A percentile compares a stretch with the other conserved stretches of the same genome.
Evolutionary conservation across 2,797 vertebrate genomes (phyloP).

Genomic region (Natrix natrix): DNA sequence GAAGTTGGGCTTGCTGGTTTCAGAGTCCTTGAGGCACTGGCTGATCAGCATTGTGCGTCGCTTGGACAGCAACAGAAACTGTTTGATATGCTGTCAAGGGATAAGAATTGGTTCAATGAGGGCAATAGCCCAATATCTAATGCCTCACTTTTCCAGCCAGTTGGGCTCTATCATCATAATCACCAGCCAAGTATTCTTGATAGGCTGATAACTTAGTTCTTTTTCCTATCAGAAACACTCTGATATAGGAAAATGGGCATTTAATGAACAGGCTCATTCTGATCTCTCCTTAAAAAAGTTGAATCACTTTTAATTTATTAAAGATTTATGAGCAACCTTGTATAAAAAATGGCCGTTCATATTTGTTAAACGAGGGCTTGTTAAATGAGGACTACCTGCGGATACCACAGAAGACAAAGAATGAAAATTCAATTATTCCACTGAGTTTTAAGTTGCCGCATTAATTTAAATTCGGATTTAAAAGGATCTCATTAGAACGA

Average conservation of each 20-base stretch:
- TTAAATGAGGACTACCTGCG: not conserved
- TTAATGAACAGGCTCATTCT: not conserved
- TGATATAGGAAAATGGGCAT: not conserved
- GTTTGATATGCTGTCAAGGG: constrained; percentile 85
- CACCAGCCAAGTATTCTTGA: not conserved
- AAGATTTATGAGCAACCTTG: not conserved
- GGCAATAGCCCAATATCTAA: not conserved
- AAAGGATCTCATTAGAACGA: not conserved
- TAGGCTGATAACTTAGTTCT: not conserved
- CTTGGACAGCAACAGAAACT: constrained; percentile 93
- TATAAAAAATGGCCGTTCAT: not conserved
- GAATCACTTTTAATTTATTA: not conserved
- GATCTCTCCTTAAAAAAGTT: not conserved
- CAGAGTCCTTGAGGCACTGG: constrained; percentile 95
- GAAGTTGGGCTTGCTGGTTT: constrained; percentile 94
- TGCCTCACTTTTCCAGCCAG: not conserved
- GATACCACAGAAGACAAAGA: not conserved
- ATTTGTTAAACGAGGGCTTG: not conserved
- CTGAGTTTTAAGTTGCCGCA: not conserved
- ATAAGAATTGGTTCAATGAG: not conserved
- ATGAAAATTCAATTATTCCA: not conserved
- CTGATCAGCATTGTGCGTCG: constrained; percentile 89
- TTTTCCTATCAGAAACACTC: not conserved
- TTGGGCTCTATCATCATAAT: not conserved
- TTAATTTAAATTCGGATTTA: not conserved